Percentiles rank a stretch among this genome's conserved stretches.
phyloP scores from a whole-genome alignment of 2,888 invertebrate genomes.

The Cheiracanthium punctorium region DNA sequence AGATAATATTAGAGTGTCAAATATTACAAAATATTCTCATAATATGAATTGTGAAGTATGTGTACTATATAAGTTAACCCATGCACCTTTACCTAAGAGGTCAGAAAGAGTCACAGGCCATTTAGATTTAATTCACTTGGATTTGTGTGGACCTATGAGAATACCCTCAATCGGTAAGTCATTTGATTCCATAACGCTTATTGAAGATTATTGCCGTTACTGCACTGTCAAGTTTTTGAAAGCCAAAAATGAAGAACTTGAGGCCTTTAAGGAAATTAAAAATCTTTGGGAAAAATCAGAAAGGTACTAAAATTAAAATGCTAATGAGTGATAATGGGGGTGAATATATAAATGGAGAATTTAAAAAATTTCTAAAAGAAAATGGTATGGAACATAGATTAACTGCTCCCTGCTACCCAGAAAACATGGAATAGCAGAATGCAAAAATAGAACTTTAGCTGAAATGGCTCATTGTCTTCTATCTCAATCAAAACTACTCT shows the following conservation, averaged over 20 bases:
- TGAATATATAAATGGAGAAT: slow-evolving; percentile 60
- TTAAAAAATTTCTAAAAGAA: slow-evolving; percentile 52
- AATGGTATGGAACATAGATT: slow-evolving; percentile 69
- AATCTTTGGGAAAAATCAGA: background rate
- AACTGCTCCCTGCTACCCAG: slow-evolving; percentile 50
- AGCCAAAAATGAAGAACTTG: slow-evolving; percentile 8
- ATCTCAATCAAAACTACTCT: slow-evolving; percentile 47
- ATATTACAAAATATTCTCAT: no score
- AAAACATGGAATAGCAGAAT: slow-evolving; percentile 72
- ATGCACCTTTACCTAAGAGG: no score
- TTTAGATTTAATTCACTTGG: no score
- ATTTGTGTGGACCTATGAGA: no score
- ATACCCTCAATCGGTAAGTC: no score
- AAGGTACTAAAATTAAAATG: slow-evolving; percentile 24
- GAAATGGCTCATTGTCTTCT: slow-evolving; percentile 71
- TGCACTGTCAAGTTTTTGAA: no score
- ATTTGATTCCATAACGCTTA: no score
- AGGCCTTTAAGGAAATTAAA: slow-evolving; percentile 16
- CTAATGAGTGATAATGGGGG: slow-evolving; percentile 63
- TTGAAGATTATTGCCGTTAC: no score
- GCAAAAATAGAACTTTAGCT: slow-evolving; percentile 71
- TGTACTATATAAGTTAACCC: no score
- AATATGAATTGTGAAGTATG: no score
- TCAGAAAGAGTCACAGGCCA: no score
- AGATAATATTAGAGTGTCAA: no score